phyloP scores from a whole-genome alignment of 1,140 invertebrate species.

The Glossosoma conforme region DNA sequence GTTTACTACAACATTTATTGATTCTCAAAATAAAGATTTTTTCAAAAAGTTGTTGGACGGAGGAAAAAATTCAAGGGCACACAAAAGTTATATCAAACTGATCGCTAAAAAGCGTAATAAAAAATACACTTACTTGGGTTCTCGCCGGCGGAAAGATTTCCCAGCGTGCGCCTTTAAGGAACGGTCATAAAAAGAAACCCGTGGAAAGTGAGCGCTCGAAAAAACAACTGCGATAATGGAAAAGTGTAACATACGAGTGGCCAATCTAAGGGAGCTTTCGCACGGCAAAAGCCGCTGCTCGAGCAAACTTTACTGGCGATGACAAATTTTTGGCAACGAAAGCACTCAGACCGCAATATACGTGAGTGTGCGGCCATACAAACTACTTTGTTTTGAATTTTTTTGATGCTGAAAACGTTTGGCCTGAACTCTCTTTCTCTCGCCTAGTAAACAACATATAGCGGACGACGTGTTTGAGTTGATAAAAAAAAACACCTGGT shows the following conservation, averaged over 20 bases:
- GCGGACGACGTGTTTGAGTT: too few species aligned
- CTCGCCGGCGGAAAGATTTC: too few species aligned
- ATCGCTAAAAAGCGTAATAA: not conserved
- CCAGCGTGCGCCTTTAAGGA: conserved; percentile 7
- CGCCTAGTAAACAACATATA: too few species aligned
- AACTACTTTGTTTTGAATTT: too few species aligned
- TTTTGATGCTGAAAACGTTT: too few species aligned
- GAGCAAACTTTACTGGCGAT: not conserved
- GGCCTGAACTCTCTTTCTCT: too few species aligned
- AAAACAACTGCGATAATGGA: conserved; percentile 26
- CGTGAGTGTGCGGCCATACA: not conserved
- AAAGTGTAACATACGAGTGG: conserved; percentile 23
- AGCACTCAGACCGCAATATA: not conserved
- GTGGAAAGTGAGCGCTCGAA: conserved; percentile 3
- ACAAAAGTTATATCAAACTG: not conserved
- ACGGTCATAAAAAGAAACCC: conserved; percentile 4
- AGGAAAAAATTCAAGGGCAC: not conserved
- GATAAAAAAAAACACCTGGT: too few species aligned
- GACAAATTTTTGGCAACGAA: conserved; percentile 7
- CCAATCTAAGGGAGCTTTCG: conserved; percentile 9
- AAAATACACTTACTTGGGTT: conserved; percentile 2
- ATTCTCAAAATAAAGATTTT: too few species aligned
- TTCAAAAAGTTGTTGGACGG: too few species aligned
- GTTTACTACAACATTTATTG: too few species aligned
- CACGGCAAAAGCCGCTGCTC: conserved; percentile 3